Percentiles rank a stretch among this genome's conserved stretches.
Evolutionary conservation across 2,888 invertebrate genomes (phyloP).

Genomic region (Apotomis capreana): DNA sequence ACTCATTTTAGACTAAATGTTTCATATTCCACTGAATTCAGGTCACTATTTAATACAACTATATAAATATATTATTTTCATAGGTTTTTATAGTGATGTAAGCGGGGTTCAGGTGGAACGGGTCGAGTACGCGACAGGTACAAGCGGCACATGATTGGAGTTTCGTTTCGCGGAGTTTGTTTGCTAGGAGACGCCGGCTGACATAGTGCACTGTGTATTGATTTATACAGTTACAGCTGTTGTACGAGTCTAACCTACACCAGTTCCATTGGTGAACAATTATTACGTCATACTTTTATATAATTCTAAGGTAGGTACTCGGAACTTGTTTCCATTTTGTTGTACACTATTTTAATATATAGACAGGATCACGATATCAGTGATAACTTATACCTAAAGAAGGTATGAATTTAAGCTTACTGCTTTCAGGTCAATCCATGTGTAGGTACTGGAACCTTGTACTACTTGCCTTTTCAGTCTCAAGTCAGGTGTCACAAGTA

Average conservation of each 20-base stretch:
- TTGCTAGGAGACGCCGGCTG: conserved; percentile 41
- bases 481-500: too few relatives aligned
- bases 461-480: too few relatives aligned
- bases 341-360: too few relatives aligned
- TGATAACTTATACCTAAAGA: too few relatives aligned
- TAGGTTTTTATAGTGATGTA: conserved; percentile 2
- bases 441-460: too few relatives aligned
- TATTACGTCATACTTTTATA: conserved; percentile 1
- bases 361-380: too few relatives aligned
- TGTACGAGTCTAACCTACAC: conserved; percentile 20
- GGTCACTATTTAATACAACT: neutral
- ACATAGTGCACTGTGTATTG: conserved; percentile 39
- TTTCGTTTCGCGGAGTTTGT: conserved; percentile 33
- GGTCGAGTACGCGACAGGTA: conserved; percentile 2
- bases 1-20: neutral
- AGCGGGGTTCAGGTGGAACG: conserved; percentile 7
- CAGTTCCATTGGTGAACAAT: conserved; percentile 3
- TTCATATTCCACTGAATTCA: neutral
- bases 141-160: conserved; percentile 23
- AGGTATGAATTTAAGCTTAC: too few relatives aligned
- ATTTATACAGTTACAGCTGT: conserved; percentile 35
- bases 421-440: too few relatives aligned
- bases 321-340: neutral
- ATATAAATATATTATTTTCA: conserved; percentile 9
- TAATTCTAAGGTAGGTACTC: neutral